Conservation (phyloP, 1,140 invertebrate species). For the Trichonephila clavata region DNA sequence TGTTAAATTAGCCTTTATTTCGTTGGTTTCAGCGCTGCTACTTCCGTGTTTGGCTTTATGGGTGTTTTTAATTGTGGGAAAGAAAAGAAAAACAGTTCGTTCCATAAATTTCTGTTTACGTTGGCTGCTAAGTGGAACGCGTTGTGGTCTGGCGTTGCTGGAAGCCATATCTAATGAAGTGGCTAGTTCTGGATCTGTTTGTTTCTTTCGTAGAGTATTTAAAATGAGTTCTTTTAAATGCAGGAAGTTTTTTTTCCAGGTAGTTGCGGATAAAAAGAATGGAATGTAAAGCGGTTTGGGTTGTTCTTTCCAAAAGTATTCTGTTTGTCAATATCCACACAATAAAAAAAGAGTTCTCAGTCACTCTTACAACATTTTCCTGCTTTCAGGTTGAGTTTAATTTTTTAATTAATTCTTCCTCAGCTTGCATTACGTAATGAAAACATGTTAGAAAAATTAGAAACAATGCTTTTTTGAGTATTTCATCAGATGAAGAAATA, state of each 20-base stretch:
- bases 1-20: conserved; percentile 6
- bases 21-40: not conserved
- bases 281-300: not conserved
- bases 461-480: too few relatives aligned
- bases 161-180: not conserved
- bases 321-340: too few relatives aligned
- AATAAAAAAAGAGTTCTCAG: too few relatives aligned
- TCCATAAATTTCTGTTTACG: conserved; percentile 27
- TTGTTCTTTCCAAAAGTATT: too few relatives aligned
- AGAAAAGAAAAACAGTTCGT: not conserved
- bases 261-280: not conserved
- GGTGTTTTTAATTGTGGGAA: conserved; percentile 31
- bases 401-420: too few relatives aligned
- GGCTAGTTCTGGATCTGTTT: not conserved
- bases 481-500: too few relatives aligned
- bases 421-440: too few relatives aligned
- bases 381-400: too few relatives aligned
- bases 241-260: not conserved
- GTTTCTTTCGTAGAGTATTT: not conserved
- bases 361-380: too few relatives aligned
- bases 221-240: not conserved
- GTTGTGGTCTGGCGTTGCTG: not conserved
- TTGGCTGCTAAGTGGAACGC: not conserved
- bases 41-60: conserved; percentile 34
- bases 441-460: too few relatives aligned